Conservation (phyloP, 2,113 vertebrate species). For the Cyphomyrus plagiostoma region DNA sequence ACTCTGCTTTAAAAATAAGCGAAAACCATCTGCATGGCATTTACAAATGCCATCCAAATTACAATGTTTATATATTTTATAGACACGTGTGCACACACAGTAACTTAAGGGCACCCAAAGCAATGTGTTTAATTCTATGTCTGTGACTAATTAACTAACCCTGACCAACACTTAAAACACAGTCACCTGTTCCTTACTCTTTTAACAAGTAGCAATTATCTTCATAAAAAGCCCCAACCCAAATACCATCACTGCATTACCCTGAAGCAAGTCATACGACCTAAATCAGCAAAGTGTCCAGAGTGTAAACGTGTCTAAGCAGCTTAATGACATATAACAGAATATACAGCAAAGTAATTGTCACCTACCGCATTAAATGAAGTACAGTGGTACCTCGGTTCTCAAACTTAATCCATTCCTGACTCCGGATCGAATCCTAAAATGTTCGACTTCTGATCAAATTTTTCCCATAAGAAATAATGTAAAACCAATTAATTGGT, state of each 20-base stretch:
- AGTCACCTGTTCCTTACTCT: background rate
- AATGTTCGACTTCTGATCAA: too few relatives aligned
- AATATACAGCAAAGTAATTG: background rate
- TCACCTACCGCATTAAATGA: background rate
- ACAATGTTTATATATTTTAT: background rate
- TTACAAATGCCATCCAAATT: background rate
- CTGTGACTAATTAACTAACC: constrained; percentile 2
- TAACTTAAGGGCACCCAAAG: background rate
- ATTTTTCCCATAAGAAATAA: too few relatives aligned
- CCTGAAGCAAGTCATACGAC: background rate
- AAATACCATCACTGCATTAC: background rate
- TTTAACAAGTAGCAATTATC: background rate
- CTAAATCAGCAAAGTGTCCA: background rate
- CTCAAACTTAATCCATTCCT: too few relatives aligned
- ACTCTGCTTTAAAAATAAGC: background rate
- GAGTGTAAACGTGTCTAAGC: background rate
- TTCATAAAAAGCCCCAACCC: background rate
- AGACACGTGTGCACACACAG: background rate
- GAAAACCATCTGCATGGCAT: background rate
- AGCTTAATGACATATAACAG: background rate
- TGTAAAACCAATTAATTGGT: too few relatives aligned
- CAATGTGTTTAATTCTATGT: background rate
- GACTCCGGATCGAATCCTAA: too few relatives aligned
- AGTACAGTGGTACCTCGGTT: background rate
- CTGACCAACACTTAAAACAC: background rate